Percentiles rank a stretch among this genome's conserved stretches.
phyloP scores from a whole-genome alignment of 2,113 vertebrate species.

The Psephotus haematonotus region DNA sequence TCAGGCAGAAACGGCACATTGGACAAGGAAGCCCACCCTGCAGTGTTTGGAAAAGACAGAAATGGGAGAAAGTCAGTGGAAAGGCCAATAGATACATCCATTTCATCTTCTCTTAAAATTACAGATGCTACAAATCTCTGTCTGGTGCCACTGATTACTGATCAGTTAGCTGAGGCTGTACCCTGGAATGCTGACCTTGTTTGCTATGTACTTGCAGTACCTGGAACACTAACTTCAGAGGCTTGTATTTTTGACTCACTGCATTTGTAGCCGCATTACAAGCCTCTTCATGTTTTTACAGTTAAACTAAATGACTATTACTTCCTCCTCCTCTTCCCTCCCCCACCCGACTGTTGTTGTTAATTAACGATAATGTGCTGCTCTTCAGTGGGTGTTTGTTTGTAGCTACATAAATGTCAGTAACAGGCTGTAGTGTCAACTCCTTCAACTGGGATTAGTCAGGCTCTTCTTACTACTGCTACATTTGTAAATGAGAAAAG shows the following conservation, averaged over 20 bases:
- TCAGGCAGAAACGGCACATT: neutral
- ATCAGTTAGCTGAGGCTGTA: neutral
- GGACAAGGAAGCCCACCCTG: neutral
- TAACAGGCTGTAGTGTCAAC: constrained; percentile 5
- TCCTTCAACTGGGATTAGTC: neutral
- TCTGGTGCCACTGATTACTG: neutral
- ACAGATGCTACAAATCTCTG: neutral
- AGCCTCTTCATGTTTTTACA: neutral
- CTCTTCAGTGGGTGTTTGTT: constrained; percentile 62
- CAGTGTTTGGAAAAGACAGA: neutral
- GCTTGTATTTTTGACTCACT: neutral
- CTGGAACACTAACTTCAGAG: neutral
- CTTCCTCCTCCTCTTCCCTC: neutral
- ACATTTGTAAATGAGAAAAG: neutral
- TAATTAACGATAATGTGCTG: constrained; percentile 53
- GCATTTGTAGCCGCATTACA: neutral
- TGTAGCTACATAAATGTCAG: constrained; percentile 45
- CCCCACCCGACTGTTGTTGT: constrained; percentile 6
- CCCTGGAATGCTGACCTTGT: accelerated
- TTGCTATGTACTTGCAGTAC: neutral
- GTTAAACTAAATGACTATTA: constrained; percentile 35
- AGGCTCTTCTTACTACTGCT: neutral
- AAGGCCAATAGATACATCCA: neutral
- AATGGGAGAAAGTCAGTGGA: neutral
- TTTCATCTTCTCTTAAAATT: neutral